A percentile compares a stretch with the other conserved stretches of the same genome.
phyloP scores from a whole-genome alignment of 2,113 vertebrate genomes.

The Alectura lathami region DNA sequence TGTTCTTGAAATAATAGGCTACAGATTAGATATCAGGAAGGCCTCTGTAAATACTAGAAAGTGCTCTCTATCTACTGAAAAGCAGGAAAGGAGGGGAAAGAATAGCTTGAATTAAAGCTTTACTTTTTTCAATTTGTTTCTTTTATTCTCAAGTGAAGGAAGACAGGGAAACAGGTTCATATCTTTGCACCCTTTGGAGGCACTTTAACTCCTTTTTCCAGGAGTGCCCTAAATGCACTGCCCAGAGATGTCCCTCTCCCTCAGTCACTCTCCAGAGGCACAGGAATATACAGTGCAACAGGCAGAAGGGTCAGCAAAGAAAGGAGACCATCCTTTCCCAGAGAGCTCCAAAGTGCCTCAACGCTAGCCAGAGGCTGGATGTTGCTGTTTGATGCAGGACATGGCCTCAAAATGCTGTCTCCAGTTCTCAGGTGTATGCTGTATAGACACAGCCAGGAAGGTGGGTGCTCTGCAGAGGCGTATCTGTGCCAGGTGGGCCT shows the following conservation, averaged over 20 bases:
- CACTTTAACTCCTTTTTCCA: neutral
- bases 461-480: neutral
- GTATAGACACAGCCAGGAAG: neutral
- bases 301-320: neutral
- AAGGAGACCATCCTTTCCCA: neutral
- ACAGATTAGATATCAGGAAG: neutral
- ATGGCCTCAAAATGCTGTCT: neutral
- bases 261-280: neutral
- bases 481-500: neutral
- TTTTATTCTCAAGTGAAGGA: neutral
- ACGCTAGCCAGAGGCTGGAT: neutral
- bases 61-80: neutral
- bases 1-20: neutral
- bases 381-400: neutral
- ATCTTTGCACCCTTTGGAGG: neutral
- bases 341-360: neutral
- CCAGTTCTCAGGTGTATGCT: fast-evolving
- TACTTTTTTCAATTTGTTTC: neutral
- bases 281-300: no score
- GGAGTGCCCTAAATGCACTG: neutral
- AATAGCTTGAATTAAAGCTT: neutral
- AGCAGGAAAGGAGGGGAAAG: neutral
- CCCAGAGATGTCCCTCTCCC: neutral
- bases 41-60: neutral
- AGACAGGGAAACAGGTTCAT: neutral